Conservation (phyloP, 2,797 vertebrate species). For the Anas acuta region DNA sequence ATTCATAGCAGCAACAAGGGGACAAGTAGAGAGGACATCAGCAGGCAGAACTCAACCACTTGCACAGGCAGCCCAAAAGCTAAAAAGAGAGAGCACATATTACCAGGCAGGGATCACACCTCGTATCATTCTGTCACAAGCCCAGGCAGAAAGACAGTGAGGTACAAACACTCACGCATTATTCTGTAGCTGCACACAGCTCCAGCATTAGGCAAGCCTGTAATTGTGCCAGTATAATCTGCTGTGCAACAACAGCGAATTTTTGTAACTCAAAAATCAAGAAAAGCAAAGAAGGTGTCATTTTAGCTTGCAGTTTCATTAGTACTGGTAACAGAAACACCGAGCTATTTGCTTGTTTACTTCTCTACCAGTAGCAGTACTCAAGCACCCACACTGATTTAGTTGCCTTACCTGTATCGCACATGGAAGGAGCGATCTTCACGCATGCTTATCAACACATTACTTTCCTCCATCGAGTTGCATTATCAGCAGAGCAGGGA, state of each 20-base stretch:
- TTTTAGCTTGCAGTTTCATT: background rate
- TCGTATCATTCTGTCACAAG: background rate
- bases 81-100: background rate
- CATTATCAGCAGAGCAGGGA: constrained; percentile 85
- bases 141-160: background rate
- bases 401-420: constrained; percentile 93
- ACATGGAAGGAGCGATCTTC: constrained; percentile 91
- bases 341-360: background rate
- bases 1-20: background rate
- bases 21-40: background rate
- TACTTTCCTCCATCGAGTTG: constrained; percentile 87
- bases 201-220: background rate
- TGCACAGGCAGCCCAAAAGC: background rate
- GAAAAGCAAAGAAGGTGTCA: background rate
- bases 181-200: background rate
- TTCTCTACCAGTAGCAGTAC: background rate
- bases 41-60: background rate
- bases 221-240: background rate
- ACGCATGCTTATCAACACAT: constrained; percentile 86
- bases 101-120: background rate
- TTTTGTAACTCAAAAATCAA: background rate
- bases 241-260: background rate
- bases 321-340: background rate
- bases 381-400: background rate
- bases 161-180: background rate